Conservation (phyloP, 2,797 vertebrate genomes). For the Neosilurus hyrtlii region DNA sequence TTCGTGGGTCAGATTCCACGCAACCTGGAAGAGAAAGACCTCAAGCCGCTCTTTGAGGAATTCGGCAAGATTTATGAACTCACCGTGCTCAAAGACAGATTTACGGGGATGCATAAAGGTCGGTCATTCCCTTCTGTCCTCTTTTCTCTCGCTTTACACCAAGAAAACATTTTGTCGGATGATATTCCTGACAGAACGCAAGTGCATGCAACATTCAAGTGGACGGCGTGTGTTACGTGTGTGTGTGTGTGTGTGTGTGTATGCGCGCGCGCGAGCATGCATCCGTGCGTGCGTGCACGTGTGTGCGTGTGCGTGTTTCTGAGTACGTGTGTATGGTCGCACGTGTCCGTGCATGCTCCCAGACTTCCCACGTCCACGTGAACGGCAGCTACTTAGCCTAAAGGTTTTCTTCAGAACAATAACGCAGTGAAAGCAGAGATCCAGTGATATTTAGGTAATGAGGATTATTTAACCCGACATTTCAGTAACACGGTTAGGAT, state of each 20-base stretch:
- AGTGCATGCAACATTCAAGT: slow-evolving; percentile 5
- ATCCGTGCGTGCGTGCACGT: slow-evolving; percentile 10
- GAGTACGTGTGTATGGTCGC: slow-evolving; percentile 47
- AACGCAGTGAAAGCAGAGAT: background rate
- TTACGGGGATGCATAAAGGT: slow-evolving; percentile 99
- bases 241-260: background rate
- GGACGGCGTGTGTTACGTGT: background rate
- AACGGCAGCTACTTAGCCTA: slow-evolving; percentile 64
- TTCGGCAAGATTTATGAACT: slow-evolving; percentile 99
- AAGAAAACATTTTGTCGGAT: background rate
- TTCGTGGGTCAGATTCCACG: slow-evolving; percentile 98
- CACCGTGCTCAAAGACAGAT: slow-evolving; percentile 98
- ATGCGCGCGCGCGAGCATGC: background rate
- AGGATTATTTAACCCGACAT: background rate
- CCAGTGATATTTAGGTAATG: background rate
- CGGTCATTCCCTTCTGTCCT: slow-evolving; percentile 53
- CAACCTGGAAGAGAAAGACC: slow-evolving; percentile 96
- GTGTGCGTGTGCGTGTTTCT: slow-evolving; percentile 37
- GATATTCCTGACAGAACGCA: background rate
- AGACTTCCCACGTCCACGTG: slow-evolving; percentile 64
- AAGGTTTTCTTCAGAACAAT: background rate
- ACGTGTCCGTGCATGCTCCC: slow-evolving; percentile 46
- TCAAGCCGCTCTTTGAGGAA: slow-evolving; percentile 98
- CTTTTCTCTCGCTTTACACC: background rate
- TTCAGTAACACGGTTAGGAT: background rate